These are phyloP conservation scores for Penaeus japonicus DNA, from an alignment of 1,140 invertebrate genomes.

Conservation along the genomic window DNA sequence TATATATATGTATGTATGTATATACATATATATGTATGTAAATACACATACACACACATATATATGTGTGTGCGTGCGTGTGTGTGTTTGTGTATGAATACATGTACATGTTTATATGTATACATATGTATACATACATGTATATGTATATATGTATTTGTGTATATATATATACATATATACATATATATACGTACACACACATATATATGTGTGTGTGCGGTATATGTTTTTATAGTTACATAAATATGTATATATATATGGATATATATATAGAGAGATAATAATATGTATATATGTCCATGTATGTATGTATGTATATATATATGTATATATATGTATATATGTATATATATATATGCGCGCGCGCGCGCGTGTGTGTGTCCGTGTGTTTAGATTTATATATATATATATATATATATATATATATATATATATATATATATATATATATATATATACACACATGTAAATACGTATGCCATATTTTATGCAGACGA, in stretches of 20 bases:
- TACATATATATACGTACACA: too few relatives aligned
- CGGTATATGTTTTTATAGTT: not conserved
- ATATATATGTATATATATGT: not conserved
- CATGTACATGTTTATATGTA: too few relatives aligned
- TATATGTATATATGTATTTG: too few relatives aligned
- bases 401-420: slow-evolving; percentile 2
- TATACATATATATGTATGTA: too few relatives aligned
- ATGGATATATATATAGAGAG: not conserved
- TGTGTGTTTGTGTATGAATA: too few relatives aligned
- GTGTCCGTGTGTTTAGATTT: not conserved
- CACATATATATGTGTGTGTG: too few relatives aligned
- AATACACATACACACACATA: too few relatives aligned
- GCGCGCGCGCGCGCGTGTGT: too few relatives aligned
- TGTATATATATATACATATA: too few relatives aligned
- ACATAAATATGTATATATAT: not conserved
- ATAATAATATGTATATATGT: not conserved
- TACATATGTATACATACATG: too few relatives aligned
- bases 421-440: not conserved
- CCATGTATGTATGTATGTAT: not conserved
- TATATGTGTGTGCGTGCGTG: too few relatives aligned
- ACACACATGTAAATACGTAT: not conserved
- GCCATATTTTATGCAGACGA: not conserved
- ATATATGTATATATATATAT: slow-evolving; percentile 13
- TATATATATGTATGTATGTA: too few relatives aligned
- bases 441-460: not conserved